Evolutionary conservation across 37 sponge, comb jelly and placozoan genomes (phyloP).

Genomic region (Theonella swinhoei): DNA sequence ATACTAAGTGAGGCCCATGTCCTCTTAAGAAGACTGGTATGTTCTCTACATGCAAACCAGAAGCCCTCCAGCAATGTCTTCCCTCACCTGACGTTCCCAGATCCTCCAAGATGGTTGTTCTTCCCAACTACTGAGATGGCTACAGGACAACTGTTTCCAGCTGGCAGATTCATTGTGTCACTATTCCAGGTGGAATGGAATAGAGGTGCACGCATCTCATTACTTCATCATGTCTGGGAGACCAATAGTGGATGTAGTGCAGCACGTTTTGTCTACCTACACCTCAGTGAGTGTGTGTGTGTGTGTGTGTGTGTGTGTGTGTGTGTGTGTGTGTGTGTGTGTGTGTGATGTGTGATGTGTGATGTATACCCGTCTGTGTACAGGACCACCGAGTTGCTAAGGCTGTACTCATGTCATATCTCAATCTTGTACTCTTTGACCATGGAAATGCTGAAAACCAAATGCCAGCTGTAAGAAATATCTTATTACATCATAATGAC

Average conservation of each 20-base stretch:
- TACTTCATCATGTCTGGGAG: slow-evolving; percentile 46
- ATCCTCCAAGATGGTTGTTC: not conserved
- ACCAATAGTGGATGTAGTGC: slow-evolving; percentile 13
- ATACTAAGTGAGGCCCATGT: slow-evolving; percentile 47
- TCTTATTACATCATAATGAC: not conserved
- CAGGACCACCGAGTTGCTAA: slow-evolving; percentile 14
- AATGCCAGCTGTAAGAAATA: not conserved
- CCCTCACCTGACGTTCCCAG: not conserved
- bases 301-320: not conserved
- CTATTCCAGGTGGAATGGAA: not conserved
- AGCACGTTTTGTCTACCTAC: slow-evolving; percentile 13
- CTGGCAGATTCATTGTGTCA: slow-evolving; percentile 51
- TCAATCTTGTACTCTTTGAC: not conserved
- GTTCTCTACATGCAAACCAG: not conserved
- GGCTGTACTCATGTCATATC: slow-evolving; percentile 21
- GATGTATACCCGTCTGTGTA: too few relatives aligned
- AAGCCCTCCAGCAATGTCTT: not conserved
- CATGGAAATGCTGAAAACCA: not conserved
- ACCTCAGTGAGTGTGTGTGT: not conserved
- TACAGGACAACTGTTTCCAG: slow-evolving; percentile 33
- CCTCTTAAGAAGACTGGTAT: slow-evolving; percentile 34
- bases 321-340: not conserved
- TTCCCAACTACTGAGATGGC: not conserved
- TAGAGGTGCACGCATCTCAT: slow-evolving; percentile 3
- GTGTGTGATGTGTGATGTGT: not conserved